Percentiles rank a stretch among this genome's conserved stretches.
Evolutionary conservation across 2,888 invertebrate species (phyloP).

Genomic region (Deroplatys truncata): DNA sequence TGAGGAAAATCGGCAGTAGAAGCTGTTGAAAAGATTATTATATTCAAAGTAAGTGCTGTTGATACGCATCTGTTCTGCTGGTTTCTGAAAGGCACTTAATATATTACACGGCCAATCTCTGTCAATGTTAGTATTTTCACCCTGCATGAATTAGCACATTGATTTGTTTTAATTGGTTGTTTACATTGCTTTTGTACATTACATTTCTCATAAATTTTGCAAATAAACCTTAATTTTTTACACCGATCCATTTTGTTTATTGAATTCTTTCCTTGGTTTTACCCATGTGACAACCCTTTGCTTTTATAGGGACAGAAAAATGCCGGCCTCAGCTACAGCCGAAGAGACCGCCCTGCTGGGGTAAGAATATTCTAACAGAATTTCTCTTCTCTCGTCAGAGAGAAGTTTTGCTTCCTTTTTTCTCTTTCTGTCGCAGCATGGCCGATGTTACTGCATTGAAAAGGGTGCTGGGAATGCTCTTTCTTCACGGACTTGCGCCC

Average conservation of each 20-base stretch:
- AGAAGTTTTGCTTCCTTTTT: slow-evolving; percentile 8
- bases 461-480: not conserved
- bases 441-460: not conserved
- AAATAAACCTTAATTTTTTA: not conserved
- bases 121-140: not conserved
- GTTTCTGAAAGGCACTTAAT: not conserved
- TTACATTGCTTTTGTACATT: not conserved
- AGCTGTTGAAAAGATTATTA: no score
- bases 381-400: slow-evolving; percentile 21
- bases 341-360: slow-evolving; percentile 86
- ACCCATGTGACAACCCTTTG: slow-evolving; percentile 7
- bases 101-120: not conserved
- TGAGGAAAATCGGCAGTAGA: no score
- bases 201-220: not conserved
- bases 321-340: slow-evolving; percentile 67
- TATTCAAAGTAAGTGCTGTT: no score
- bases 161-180: not conserved
- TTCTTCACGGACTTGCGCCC: not conserved
- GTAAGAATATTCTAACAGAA: slow-evolving; percentile 54
- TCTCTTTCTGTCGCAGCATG: not conserved
- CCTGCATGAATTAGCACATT: not conserved
- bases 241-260: not conserved
- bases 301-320: slow-evolving; percentile 44
- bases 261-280: not conserved
- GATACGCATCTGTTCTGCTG: no score